A percentile compares a stretch with the other conserved stretches of the same genome.
These are phyloP conservation scores for Oceanodroma tethys DNA, from an alignment of 2,113 vertebrate species.

Conservation along the genomic window DNA sequence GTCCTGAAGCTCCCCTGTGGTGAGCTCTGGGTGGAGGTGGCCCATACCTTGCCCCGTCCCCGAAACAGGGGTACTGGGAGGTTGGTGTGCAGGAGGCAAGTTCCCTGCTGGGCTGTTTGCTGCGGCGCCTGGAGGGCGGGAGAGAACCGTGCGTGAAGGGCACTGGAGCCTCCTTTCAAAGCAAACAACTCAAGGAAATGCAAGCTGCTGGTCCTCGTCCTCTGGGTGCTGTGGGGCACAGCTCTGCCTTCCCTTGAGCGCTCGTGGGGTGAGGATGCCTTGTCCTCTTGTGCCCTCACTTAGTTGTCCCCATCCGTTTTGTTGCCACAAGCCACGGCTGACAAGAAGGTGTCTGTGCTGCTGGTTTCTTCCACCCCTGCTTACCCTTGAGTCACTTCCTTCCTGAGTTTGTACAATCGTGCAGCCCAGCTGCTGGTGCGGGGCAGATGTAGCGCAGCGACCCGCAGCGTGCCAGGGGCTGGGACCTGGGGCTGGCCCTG, in stretches of 20 bases:
- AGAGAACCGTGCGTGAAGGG: neutral
- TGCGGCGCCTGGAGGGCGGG: fast-evolving
- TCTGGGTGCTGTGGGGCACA: neutral
- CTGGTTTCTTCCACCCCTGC: constrained; percentile 46
- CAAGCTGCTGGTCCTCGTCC: neutral
- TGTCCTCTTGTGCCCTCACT: neutral
- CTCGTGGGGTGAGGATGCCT: neutral
- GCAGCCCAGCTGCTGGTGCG: constrained; percentile 30
- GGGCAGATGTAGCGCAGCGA: constrained; percentile 1
- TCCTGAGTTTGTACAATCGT: constrained; percentile 63
- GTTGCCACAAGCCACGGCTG: neutral
- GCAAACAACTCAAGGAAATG: constrained; percentile 1
- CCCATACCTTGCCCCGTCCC: neutral
- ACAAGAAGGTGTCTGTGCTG: constrained; percentile 42
- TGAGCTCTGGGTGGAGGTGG: neutral
- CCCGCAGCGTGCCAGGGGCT: neutral
- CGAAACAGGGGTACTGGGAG: neutral
- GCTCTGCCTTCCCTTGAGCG: neutral
- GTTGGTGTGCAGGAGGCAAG: neutral
- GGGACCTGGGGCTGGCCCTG: fast-evolving
- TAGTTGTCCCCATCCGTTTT: neutral
- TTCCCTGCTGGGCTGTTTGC: neutral
- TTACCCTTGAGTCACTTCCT: constrained; percentile 71
- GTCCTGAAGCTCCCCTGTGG: neutral
- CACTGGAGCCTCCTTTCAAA: neutral